Conservation (phyloP, 2,888 invertebrate genomes). For the Heteropelma amictum region DNA sequence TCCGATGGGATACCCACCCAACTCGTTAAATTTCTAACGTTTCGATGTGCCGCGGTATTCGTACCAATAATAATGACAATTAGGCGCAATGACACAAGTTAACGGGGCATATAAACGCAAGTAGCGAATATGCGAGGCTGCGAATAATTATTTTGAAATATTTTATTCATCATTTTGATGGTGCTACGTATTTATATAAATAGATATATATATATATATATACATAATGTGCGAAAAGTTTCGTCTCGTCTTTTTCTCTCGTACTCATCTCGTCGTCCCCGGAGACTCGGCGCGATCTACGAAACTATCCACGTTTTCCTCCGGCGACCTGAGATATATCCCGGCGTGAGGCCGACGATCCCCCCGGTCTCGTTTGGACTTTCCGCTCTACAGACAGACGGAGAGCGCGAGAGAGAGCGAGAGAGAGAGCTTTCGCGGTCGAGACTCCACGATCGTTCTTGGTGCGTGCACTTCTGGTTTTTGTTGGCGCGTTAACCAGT, state of each 20-base stretch:
- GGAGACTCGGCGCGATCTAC: slow-evolving; percentile 40
- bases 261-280: slow-evolving; percentile 26
- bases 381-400: slow-evolving; percentile 5
- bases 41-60: slow-evolving; percentile 11
- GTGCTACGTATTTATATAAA: not conserved
- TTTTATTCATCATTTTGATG: slow-evolving; percentile 14
- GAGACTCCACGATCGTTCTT: slow-evolving; percentile 40
- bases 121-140: not conserved
- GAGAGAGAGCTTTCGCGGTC: slow-evolving; percentile 33
- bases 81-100: not conserved
- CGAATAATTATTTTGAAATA: slow-evolving; percentile 4
- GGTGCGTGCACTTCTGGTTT: slow-evolving; percentile 63
- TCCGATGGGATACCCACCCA: slow-evolving; percentile 3
- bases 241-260: slow-evolving; percentile 25
- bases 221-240: slow-evolving; percentile 11
- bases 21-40: slow-evolving; percentile 45
- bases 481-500: slow-evolving; percentile 60
- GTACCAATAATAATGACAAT: slow-evolving; percentile 21
- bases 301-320: slow-evolving; percentile 50
- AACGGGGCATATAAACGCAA: slow-evolving; percentile 7
- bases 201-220: not conserved
- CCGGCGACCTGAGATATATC: slow-evolving; percentile 38
- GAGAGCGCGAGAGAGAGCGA: not conserved
- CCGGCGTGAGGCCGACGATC: slow-evolving; percentile 53
- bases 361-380: slow-evolving; percentile 51